Evolutionary conservation across 2,113 vertebrate genomes (phyloP).

Genomic region (Indri indri): DNA sequence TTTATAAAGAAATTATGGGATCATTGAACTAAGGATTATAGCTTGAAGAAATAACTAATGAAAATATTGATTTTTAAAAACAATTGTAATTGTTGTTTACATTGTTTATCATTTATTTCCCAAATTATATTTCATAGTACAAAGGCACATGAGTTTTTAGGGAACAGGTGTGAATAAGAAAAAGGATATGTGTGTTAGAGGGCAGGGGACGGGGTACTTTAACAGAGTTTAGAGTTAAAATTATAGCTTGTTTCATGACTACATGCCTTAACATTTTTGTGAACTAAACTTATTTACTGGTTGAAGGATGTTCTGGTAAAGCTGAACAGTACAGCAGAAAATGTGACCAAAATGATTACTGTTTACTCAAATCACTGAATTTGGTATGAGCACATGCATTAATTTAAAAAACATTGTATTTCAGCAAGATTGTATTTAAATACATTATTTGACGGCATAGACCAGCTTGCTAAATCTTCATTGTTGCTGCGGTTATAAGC

Average conservation of each 20-base stretch:
- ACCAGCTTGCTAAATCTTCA: conserved; percentile 2
- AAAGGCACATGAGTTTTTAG: neutral
- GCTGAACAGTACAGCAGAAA: neutral
- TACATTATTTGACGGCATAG: conserved; percentile 13
- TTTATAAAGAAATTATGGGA: conserved; percentile 14
- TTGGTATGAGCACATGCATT: neutral
- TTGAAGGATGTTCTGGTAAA: conserved; percentile 9
- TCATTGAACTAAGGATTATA: neutral
- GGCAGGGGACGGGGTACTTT: no score
- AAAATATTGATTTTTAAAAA: neutral
- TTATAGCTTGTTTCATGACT: neutral
- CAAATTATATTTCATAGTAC: neutral
- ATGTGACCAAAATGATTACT: neutral
- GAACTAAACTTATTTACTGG: conserved; percentile 2
- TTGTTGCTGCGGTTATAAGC: neutral
- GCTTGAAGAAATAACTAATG: neutral
- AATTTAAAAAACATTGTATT: neutral
- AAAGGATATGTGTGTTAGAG: neutral
- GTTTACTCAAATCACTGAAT: conserved; percentile 36
- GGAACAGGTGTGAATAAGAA: neutral
- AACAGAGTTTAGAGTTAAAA: neutral
- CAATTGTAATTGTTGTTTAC: neutral
- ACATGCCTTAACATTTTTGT: neutral
- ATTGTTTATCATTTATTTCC: neutral
- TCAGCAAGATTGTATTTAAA: neutral